Evolutionary conservation across 37 sponge, comb jelly and placozoan genomes (phyloP), one percentile per base, ranked within the genome.

Genomic region (Petrosia ficiformis): DNA sequence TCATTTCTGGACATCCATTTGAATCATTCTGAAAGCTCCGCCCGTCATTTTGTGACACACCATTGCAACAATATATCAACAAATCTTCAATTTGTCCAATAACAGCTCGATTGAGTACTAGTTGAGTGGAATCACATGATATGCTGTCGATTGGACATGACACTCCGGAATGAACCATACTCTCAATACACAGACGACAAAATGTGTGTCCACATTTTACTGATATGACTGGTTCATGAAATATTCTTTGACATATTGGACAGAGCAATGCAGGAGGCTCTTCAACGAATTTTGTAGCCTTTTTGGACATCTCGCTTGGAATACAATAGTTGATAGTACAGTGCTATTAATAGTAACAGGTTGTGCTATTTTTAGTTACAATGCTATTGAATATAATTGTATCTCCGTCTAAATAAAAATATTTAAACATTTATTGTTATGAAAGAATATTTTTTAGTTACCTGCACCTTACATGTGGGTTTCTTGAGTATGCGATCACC

Each of bases 131-230:
- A 39, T 89, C 87, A 67, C 86, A 86, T 35, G 39, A 68, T 32
- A 73, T 59, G 26, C 60, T 52, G 74, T 94, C 94, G 60, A 86
- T 11, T n/a, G 94, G 94, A 48, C 94, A 94, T 0, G 28, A 69
- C 19, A 25, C 28, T 8, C 73, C 73, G 14, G 74, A 34, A 3
- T 54, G 52, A 4, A 66, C 70, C 66, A 76, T 56, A 8, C 29
- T 35, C 38, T 83, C 86, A 35, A 84, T 81, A 59, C 96, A 95
- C 16, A 22, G 25, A 22, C 76, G 77, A 48, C 96, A 95, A 77
- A 95, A 95, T 26, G 96, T 95, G 93, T 95, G 96, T 42, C 96
- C 96, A 78, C 96, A 95, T 52, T 79, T 80, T 63, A 88, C 73
- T 59, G 96, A 92, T 37, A 95, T 95, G 41, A 95, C 92, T 19